Conservation (phyloP, 92 coral and sea anemone genomes). For the Nematostella vectensis region DNA sequence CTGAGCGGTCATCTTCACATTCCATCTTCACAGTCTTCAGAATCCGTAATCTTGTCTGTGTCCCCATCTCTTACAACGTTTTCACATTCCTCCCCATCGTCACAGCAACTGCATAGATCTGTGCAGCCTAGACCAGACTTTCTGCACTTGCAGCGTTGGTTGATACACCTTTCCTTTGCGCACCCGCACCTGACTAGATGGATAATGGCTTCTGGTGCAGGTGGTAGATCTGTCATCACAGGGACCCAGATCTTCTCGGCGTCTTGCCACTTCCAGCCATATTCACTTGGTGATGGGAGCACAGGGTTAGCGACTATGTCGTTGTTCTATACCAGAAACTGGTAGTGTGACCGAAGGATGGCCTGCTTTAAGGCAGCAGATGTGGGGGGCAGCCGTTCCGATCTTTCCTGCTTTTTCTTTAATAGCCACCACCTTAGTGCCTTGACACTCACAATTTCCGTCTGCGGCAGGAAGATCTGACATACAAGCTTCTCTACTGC, state of each 20-base stretch:
- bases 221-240: slow-evolving; percentile 24
- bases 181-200: slow-evolving; percentile 29
- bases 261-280: slow-evolving; percentile 33
- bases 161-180: background rate
- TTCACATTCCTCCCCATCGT: slow-evolving; percentile 3
- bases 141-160: background rate
- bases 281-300: slow-evolving; percentile 23
- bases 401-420: slow-evolving; percentile 23
- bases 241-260: slow-evolving; percentile 25
- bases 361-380: slow-evolving; percentile 20
- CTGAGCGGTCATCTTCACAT: background rate
- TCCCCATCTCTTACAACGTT: background rate
- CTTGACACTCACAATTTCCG: background rate
- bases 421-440: slow-evolving; percentile 29
- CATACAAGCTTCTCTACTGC: slow-evolving; percentile 31
- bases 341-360: slow-evolving; percentile 21
- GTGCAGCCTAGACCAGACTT: slow-evolving; percentile 1
- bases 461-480: slow-evolving; percentile 17
- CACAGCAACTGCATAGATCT: slow-evolving; percentile 4
- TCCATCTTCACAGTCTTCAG: background rate
- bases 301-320: slow-evolving; percentile 29
- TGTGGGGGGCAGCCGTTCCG: slow-evolving; percentile 29
- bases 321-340: slow-evolving; percentile 27
- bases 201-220: slow-evolving; percentile 30
- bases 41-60: background rate